These are phyloP conservation scores for Pangasius macronema DNA, from an alignment of 2,797 vertebrate genomes.

Conservation along the genomic window DNA sequence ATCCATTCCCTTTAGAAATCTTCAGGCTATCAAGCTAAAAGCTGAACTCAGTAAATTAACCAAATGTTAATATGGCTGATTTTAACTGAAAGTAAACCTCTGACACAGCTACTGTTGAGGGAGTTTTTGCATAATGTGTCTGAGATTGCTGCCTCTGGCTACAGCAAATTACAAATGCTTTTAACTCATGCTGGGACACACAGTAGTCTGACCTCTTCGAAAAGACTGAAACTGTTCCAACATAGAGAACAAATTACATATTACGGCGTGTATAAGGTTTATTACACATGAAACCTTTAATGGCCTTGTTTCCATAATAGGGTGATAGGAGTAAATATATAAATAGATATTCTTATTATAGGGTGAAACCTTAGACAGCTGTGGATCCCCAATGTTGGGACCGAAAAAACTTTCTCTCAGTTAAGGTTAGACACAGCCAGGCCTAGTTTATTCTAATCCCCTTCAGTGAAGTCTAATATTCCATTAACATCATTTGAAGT, in stretches of 20 bases:
- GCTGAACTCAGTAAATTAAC: conserved; percentile 11
- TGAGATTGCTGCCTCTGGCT: conserved; percentile 18
- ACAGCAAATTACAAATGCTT: conserved; percentile 20
- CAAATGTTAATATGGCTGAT: conserved; percentile 13
- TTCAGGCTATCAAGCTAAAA: conserved; percentile 1
- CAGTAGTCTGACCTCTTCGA: background rate
- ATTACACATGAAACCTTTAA: background rate
- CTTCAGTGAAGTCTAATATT: background rate
- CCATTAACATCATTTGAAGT: background rate
- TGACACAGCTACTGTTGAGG: background rate
- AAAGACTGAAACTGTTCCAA: background rate
- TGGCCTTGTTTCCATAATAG: background rate
- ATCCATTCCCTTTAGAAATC: background rate
- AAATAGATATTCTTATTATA: background rate
- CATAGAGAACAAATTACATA: background rate
- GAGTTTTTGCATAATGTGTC: conserved; percentile 21
- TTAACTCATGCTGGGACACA: conserved; percentile 5
- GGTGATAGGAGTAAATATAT: background rate
- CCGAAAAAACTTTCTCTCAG: background rate
- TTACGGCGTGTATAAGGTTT: background rate
- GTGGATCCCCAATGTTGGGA: background rate
- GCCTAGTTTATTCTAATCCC: background rate
- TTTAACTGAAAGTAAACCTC: conserved; percentile 15
- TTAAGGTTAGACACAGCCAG: background rate
- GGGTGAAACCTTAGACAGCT: background rate